Evolutionary conservation across 2,797 vertebrate genomes (phyloP).

Genomic region (Anolis apletophallus): DNA sequence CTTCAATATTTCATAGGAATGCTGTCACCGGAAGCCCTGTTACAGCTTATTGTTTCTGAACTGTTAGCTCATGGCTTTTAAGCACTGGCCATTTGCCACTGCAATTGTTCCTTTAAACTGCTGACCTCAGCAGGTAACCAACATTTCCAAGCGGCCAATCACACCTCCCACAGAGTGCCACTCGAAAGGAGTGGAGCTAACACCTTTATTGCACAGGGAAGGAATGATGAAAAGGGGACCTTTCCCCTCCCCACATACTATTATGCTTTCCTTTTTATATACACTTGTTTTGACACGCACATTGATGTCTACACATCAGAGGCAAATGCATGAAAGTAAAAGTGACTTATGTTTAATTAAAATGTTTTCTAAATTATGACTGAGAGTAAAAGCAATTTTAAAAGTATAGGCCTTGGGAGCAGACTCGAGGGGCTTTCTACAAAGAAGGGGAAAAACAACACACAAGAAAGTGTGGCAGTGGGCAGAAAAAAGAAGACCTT

Average conservation of each 20-base stretch:
- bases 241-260: not conserved
- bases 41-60: constrained; percentile 39
- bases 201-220: constrained; percentile 10
- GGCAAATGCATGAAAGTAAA: constrained; percentile 20
- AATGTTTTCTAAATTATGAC: constrained; percentile 49
- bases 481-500: not conserved
- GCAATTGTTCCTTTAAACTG: constrained; percentile 32
- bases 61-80: constrained; percentile 32
- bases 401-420: constrained; percentile 42
- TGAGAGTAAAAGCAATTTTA: constrained; percentile 46
- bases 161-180: constrained; percentile 27
- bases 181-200: not conserved
- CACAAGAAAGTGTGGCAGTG: not conserved
- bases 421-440: constrained; percentile 38
- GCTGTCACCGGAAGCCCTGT: not conserved
- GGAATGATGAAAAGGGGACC: not conserved
- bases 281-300: constrained; percentile 40
- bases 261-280: constrained; percentile 31
- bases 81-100: constrained; percentile 31
- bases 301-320: constrained; percentile 20
- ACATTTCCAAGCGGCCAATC: constrained; percentile 41
- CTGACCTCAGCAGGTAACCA: constrained; percentile 32
- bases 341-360: constrained; percentile 63
- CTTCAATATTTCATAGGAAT: constrained; percentile 30
- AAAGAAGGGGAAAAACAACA: constrained; percentile 33